Percentiles rank a stretch among this genome's conserved stretches.
Evolutionary conservation across 2,113 vertebrate species (phyloP).

Genomic region (Gallinago undulata): DNA sequence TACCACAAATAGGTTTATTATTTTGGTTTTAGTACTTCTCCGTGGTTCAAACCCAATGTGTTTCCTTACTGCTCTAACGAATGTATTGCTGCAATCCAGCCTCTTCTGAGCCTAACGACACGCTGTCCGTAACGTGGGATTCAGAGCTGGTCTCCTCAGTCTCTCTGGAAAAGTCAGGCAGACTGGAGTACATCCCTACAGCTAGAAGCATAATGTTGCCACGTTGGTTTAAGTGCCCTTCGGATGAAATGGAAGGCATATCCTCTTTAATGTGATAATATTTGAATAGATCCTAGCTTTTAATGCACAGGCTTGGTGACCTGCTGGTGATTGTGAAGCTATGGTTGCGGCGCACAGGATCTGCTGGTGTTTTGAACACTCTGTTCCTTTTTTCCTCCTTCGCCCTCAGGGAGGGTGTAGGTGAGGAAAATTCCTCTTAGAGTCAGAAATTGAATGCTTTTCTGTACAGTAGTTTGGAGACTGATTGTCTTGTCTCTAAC

Average conservation of each 20-base stretch:
- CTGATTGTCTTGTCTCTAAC: neutral
- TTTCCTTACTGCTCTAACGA: neutral
- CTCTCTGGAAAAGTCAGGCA: neutral
- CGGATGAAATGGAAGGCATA: neutral
- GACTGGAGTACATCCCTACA: neutral
- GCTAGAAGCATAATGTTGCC: neutral
- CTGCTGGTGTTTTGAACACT: neutral
- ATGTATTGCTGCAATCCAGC: neutral
- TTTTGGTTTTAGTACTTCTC: neutral
- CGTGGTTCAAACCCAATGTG: neutral
- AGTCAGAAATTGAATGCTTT: neutral
- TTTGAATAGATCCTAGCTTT: neutral
- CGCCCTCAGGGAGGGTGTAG: neutral
- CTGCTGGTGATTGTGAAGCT: neutral
- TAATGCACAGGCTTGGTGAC: neutral
- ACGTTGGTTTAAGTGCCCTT: neutral
- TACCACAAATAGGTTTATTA: neutral
- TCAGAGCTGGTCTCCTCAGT: neutral
- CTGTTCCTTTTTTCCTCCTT: conserved; percentile 1
- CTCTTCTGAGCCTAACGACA: neutral
- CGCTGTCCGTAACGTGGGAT: neutral
- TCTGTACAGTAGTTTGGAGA: neutral
- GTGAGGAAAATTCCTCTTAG: neutral
- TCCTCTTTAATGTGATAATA: neutral
- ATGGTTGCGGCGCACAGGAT: neutral